phyloP scores from a whole-genome alignment of 2,888 invertebrate genomes.

The Nineta flava region DNA sequence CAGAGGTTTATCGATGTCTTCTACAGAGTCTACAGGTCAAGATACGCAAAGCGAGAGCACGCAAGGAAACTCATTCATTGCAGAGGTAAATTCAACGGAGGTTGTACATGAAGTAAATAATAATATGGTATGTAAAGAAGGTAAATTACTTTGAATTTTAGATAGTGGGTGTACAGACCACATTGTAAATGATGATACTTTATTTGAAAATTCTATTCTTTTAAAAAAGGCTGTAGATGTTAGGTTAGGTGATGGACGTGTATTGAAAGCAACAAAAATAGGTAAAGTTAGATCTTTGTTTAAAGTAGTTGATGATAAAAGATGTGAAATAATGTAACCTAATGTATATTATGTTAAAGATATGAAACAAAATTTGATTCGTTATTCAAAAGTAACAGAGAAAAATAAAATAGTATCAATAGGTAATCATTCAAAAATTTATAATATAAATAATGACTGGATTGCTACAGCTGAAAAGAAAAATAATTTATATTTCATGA shows the following conservation, averaged over 20 bases:
- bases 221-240: not conserved
- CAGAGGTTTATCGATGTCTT: not conserved
- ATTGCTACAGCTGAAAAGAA: constrained; percentile 12
- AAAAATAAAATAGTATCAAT: constrained; percentile 12
- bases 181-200: not conserved
- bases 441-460: constrained; percentile 8
- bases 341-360: constrained; percentile 12
- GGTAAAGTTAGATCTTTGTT: not conserved
- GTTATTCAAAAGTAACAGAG: constrained; percentile 12
- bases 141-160: not conserved
- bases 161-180: not conserved
- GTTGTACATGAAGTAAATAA: not conserved
- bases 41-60: not conserved
- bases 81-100: not conserved
- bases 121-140: not conserved
- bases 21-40: not conserved
- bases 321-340: not conserved
- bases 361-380: constrained; percentile 13
- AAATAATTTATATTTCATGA: constrained; percentile 9
- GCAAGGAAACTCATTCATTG: not conserved
- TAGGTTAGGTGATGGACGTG: not conserved
- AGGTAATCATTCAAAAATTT: constrained; percentile 11
- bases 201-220: not conserved
- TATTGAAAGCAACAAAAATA: not conserved
- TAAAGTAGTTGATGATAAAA: not conserved